Conservation (phyloP, 2,797 vertebrate species). For the Hozukius guyotensis region DNA sequence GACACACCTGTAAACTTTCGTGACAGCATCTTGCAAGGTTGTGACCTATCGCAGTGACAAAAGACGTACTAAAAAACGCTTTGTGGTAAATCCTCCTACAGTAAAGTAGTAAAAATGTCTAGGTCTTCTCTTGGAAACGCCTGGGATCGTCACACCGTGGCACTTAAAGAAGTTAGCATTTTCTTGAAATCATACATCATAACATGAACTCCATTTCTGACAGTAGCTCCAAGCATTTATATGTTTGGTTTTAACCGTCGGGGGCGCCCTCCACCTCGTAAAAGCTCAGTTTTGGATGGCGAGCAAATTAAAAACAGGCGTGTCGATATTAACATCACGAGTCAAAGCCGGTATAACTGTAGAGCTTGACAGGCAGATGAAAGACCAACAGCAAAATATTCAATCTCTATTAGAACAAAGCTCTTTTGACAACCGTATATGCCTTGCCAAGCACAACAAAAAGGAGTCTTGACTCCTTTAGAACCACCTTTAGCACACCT, state of each 20-base stretch:
- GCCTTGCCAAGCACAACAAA: neutral
- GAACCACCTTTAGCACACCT: neutral
- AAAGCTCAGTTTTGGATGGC: neutral
- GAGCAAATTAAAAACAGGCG: neutral
- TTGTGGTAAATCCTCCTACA: too few relatives aligned
- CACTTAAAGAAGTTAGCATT: neutral
- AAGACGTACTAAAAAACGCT: too few relatives aligned
- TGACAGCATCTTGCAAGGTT: too few relatives aligned
- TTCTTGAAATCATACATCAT: neutral
- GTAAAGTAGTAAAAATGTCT: neutral
- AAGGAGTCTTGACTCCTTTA: neutral
- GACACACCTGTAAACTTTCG: too few relatives aligned
- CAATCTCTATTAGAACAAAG: neutral
- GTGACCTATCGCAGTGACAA: too few relatives aligned
- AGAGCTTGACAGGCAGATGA: neutral
- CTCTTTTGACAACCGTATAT: neutral
- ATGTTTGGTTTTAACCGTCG: neutral
- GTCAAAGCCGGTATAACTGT: neutral
- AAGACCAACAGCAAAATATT: neutral
- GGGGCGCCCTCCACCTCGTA: neutral
- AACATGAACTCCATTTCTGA: neutral
- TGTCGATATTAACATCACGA: slow-evolving; percentile 5
- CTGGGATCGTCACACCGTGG: neutral
- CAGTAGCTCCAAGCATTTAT: neutral
- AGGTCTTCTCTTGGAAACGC: neutral